phyloP scores from a whole-genome alignment of 2,888 invertebrate species.

The Halictus quadricinctus region DNA sequence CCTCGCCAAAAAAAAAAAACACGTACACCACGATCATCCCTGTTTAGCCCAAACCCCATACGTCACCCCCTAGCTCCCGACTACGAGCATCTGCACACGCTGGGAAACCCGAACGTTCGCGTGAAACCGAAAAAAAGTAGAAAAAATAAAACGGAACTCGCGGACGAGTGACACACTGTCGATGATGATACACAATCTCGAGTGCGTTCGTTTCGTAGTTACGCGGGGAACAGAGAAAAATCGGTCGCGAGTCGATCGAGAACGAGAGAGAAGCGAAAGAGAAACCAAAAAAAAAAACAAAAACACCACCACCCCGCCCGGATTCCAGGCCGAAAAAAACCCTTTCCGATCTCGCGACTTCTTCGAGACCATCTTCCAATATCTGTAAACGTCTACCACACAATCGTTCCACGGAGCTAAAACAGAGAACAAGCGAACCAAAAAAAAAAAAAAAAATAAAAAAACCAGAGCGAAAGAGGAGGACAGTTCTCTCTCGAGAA shows the following conservation, averaged over 20 bases:
- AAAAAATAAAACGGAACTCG: constrained; percentile 62
- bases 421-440: not conserved
- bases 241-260: constrained; percentile 77
- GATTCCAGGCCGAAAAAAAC: constrained; percentile 50
- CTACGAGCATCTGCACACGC: constrained; percentile 64
- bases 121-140: not conserved
- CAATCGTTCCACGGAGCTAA: constrained; percentile 10
- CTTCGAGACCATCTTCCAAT: not conserved
- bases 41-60: constrained; percentile 30
- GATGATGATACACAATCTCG: constrained; percentile 75
- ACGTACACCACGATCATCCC: constrained; percentile 48
- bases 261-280: constrained; percentile 58
- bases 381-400: not conserved
- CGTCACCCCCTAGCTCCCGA: constrained; percentile 38
- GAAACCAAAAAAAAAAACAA: constrained; percentile 16
- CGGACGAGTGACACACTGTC: constrained; percentile 73
- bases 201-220: constrained; percentile 65
- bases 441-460: not conserved
- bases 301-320: constrained; percentile 70
- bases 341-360: constrained; percentile 27
- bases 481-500: not conserved
- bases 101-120: constrained; percentile 65
- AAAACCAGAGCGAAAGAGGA: not conserved
- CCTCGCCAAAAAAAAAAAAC: constrained; percentile 48
- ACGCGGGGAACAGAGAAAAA: constrained; percentile 75